Evolutionary conservation across 2,113 vertebrate genomes (phyloP), one percentile per base, ranked within the genome.

Genomic region (Nannobrachium achirus): DNA sequence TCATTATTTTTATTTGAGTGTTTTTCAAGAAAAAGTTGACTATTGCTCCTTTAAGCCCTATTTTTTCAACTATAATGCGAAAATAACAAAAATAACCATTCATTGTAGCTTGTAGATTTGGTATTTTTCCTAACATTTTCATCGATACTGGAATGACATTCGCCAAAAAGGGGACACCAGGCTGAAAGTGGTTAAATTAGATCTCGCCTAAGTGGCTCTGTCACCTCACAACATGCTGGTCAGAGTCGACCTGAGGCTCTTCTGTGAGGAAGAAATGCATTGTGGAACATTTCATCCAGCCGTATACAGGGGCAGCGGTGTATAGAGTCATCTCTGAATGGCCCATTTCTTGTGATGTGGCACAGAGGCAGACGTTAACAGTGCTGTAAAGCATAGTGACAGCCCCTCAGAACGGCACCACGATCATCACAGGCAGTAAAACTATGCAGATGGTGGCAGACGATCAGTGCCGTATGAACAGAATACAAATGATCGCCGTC

Each of bases 371-470:
- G 71, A 66, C 85, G 88, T 86, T 91, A 91, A 92, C 84, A 84
- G 82, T 79, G 87, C 85, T 70, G 83, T 90, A 90, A 92, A 91
- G 82, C 77, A 82, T 86, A 73, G 86, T 85, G 89, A 91, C 88
- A 88, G 78, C 78, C 82, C 80, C 86, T 91, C 85, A 78, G 82
- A 89, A 86, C 81, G 83, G 81, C 77, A 25, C 74, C 70, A 85
- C 92, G 87, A 92, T 92, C 91, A 92, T 92, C 91, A 90, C 83
- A 88, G 87, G 88, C 87, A 84, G 83, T 90, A 88, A 88, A 90
- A 87, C 84, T 88, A 87, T 90, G 88, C 88, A 90, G 90, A 91
- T 92, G 91, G 90, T 84, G 85, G 85, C 86, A 85, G 89, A 90
- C 84, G 89, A 91, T 88, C 86, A 84, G 85, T 40, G 73, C 16